A percentile compares a stretch with the other conserved stretches of the same genome.
Evolutionary conservation across 1,140 invertebrate species (phyloP).

Genomic region (Drosophila rhopaloa): DNA sequence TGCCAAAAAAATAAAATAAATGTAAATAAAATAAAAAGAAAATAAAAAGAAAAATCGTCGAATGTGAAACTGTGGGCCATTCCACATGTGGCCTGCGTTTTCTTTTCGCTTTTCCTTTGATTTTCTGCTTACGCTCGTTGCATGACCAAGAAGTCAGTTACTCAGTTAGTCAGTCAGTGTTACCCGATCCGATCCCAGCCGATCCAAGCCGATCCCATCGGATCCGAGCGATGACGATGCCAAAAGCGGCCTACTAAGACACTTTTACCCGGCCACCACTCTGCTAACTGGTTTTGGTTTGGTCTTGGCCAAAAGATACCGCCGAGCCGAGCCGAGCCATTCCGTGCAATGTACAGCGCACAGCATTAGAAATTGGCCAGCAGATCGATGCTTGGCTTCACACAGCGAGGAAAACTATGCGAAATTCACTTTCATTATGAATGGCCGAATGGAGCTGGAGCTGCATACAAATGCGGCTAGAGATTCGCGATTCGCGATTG

Average conservation of each 20-base stretch:
- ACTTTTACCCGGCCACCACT: slow-evolving; percentile 52
- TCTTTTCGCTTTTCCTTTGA: slow-evolving; percentile 68
- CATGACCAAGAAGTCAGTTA: slow-evolving; percentile 75
- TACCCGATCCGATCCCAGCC: slow-evolving; percentile 41
- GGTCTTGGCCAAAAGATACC: slow-evolving; percentile 37
- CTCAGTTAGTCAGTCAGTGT: slow-evolving; percentile 64
- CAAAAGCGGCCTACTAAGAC: slow-evolving; percentile 73
- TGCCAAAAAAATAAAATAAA: slow-evolving; percentile 32
- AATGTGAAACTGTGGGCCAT: slow-evolving; percentile 50
- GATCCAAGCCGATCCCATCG: slow-evolving; percentile 1
- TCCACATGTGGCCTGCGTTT: slow-evolving; percentile 55
- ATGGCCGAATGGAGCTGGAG: slow-evolving; percentile 62
- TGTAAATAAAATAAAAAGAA: slow-evolving; percentile 15
- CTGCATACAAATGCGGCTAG: slow-evolving; percentile 70
- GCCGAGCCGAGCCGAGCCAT: slow-evolving; percentile 1
- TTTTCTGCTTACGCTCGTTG: slow-evolving; percentile 52
- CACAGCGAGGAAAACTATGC: slow-evolving; percentile 59
- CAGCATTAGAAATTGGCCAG: slow-evolving; percentile 74
- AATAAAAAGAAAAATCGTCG: slow-evolving; percentile 27
- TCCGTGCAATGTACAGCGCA: slow-evolving; percentile 4
- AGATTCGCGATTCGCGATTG: slow-evolving; percentile 3
- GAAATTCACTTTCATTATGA: slow-evolving; percentile 83
- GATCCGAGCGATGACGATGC: slow-evolving; percentile 64
- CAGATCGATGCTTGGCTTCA: slow-evolving; percentile 53
- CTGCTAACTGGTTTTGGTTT: slow-evolving; percentile 66